Base-by-base conservation (phyloP, 2,113 vertebrate species). In the Labeo catla region DNA sequence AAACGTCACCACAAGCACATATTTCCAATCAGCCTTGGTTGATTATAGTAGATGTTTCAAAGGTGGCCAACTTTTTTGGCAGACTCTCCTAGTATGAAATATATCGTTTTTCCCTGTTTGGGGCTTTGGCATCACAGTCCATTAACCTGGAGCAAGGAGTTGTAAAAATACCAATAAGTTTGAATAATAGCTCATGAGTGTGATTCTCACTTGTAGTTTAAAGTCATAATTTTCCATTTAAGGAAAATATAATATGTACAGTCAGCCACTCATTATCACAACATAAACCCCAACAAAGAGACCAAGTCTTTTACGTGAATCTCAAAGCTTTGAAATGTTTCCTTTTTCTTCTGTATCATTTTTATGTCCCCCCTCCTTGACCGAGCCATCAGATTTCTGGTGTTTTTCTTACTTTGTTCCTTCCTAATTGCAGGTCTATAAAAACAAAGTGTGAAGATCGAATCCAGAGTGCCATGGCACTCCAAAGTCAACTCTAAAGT, bases 401-500 rank as follows among this genome's bases (percentile, higher is more conserved):
- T 43, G 63, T 76, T 84, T 74, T 89, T 84, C 72, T 84, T 87
- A 81, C 86, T 87, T 80, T 86, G 72, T 66, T 90, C 84, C 85
- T 87, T 90, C 74, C 86, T 77, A 77, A 80, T 90, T 85, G 91
- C 86, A 88, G 82, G 59, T 89, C 87, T 83, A 81, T 90, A 70
- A 87, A 87, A 92, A 91, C 90, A 92, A 90, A 89, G 87, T 85
- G 81, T 59, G 81, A 81, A 87, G 86, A 88, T 87, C 76, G 72
- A 83, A 88, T 90, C 91, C 91, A 90, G 87, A 89, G 88, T 34
- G 47, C 66, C 73, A 45, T 76, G 21, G 73, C 15, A 47, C 21
- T 92, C 91, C 90, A 92, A 91, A 74, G 86, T 86, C 91, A 90
- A 90, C 90, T 86, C 39, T 63, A 84, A 59, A 77, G 52, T 57